Evolutionary conservation across 2,113 vertebrate species (phyloP), one percentile per base, ranked within the genome.

Genomic region (Ophthalmotilapia sp.): DNA sequence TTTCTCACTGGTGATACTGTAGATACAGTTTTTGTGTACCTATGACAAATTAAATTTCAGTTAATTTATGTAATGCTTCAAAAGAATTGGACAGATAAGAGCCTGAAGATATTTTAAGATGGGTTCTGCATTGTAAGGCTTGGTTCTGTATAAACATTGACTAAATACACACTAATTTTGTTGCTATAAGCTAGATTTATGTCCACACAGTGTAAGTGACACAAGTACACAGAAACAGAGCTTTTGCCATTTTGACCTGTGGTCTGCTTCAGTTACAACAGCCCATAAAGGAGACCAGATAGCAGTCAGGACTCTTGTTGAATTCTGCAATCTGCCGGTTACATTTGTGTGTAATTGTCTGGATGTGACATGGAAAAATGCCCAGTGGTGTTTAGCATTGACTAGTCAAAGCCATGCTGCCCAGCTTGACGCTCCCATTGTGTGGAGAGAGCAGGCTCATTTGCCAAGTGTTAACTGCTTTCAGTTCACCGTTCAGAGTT

Each of bases 391-490:
- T 93, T 82, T 88, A 94, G 90, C 90, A 36, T 49, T 9, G 79
- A 83, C 91, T 82, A 84, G 87, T 79, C 80, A 87, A 49, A 40
- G 47, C 82, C 75, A 58, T 55, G 88, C 81, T 86, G 81, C 80
- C 91, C 86, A 58, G 45, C 75, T 88, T 33, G 62, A 88, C 15
- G 56, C 88, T 89, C 60, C 86, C 13, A 85, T 91, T 91, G 84
- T 90, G n/a, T 17, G 58, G 62, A 86, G 47, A 77, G 90, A 88
- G 81, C 79, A 4, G 68, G 82, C 75, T 91, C 86, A 90, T 94
- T 93, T 91, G 89, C 85, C 54, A 36, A 88, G 84, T 79, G 79
- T 94, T 93, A 91, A 91, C 94, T 88, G 88, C 91, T 92, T 87
- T 92, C 90, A 86, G 86, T 23, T 80, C 58, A 33, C 54, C 33